Base-by-base conservation (phyloP, 2,888 invertebrate genomes). In the Phalera bucephala region DNA sequence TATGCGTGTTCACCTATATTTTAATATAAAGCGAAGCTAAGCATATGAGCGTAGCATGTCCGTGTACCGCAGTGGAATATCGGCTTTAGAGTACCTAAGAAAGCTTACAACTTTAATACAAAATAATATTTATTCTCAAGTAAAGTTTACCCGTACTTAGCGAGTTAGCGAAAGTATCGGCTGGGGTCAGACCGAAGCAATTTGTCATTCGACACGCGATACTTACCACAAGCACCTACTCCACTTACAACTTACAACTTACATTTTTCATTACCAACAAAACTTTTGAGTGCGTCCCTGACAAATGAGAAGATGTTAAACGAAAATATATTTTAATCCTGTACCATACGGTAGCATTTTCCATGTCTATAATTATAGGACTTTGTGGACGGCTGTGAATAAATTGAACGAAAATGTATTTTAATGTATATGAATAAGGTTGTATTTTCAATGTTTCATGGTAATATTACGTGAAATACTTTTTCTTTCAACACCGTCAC, bases 191-290 rank as follows among this genome's bases (percentile, higher is more conserved):
- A 45, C 47, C 42, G 36, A n/a, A 53, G 66, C 58, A 72, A 82
- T 85, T 85, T 81, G 82, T 84, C 84, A 84, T 80, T 74, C 79
- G 69, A 65, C 80, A 80, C 79, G 81, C 82, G 72, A 84, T 75
- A 77, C 79, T 71, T 64, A 45, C 65, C 36, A 23, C 65, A 76
- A 79, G 79, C 71, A 74, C 62, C 60, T 71, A 75, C 72, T 74
- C 57, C 38, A 40, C n/a, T n/a, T n/a, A 52, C 40, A 81, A 80
- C 79, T 17, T 17, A 52, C 40, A 80, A 81, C 79, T 81, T 77
- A 72, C 79, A 81, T 81, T 81, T 81, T 80, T 82, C 80, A 78
- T 77, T 67, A 74, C 66, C 45, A 44, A 45, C 57, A 71, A 72
- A 71, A 72, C 58, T 72, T 72, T 69, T 59, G 57, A 67, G 66